Conservation (phyloP, 2,888 invertebrate species). For the Athrips mouffetella region DNA sequence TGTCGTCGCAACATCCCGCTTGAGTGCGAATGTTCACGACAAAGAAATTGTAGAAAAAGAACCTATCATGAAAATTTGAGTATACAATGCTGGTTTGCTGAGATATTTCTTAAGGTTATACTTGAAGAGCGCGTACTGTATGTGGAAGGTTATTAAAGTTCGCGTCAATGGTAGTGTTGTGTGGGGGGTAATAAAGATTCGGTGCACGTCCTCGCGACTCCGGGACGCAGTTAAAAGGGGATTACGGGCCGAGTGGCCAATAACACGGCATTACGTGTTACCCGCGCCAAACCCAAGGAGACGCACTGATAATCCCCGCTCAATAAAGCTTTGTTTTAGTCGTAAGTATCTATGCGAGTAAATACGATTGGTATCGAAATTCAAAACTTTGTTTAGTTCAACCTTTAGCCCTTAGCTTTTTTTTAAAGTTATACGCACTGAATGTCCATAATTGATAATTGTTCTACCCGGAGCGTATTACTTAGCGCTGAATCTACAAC, state of each 20-base stretch:
- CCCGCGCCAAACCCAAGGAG: conserved; percentile 31
- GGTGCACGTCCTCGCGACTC: conserved; percentile 53
- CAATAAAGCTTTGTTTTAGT: conserved; percentile 45
- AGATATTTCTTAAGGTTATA: conserved; percentile 9
- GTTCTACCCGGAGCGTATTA: too few relatives aligned
- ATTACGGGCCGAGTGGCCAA: conserved; percentile 72
- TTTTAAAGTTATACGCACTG: too few relatives aligned
- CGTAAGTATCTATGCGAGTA: conserved; percentile 20
- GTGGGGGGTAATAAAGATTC: conserved; percentile 51
- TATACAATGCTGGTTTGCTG: not conserved
- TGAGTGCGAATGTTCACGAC: conserved; percentile 62
- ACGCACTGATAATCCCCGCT: conserved; percentile 49
- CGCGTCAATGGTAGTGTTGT: not conserved
- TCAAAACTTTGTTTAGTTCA: not conserved
- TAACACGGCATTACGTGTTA: conserved; percentile 54
- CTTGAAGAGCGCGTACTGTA: not conserved
- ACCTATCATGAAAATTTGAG: too few relatives aligned
- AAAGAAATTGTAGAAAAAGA: conserved; percentile 11
- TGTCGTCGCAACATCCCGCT: conserved; percentile 42
- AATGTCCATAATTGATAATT: too few relatives aligned
- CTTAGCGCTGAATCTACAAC: too few relatives aligned
- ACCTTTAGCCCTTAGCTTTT: too few relatives aligned
- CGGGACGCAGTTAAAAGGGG: conserved; percentile 71
- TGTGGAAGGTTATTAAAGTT: not conserved
- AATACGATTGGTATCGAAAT: not conserved